Evolutionary conservation across 2,113 vertebrate genomes (phyloP).

Genomic region (Lichenostomus cassidix): DNA sequence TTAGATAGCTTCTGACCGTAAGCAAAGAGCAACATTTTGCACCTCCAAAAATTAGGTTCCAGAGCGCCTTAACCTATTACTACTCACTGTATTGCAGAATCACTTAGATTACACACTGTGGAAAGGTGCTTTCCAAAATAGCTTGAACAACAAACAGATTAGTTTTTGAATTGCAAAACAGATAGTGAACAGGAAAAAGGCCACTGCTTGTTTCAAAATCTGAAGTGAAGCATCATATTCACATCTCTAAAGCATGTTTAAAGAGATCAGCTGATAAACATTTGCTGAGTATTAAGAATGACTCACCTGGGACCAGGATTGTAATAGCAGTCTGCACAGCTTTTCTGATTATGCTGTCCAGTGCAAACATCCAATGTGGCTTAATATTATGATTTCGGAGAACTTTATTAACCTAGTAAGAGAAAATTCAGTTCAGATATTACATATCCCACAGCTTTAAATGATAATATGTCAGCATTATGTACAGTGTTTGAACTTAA

Average conservation of each 20-base stretch:
- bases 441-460: neutral
- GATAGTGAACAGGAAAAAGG: neutral
- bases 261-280: neutral
- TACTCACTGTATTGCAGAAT: neutral
- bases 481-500: neutral
- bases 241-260: neutral
- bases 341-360: slow-evolving; percentile 97
- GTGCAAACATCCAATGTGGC: slow-evolving; percentile 98
- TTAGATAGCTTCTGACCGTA: neutral
- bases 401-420: slow-evolving; percentile 93
- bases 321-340: slow-evolving; percentile 97
- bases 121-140: neutral
- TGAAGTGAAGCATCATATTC: neutral
- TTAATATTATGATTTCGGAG: slow-evolving; percentile 98
- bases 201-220: neutral
- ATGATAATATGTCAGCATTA: neutral
- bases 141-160: neutral
- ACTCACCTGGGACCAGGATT: slow-evolving; percentile 94
- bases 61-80: neutral
- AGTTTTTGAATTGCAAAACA: neutral
- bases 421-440: slow-evolving; percentile 8
- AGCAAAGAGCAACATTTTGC: neutral
- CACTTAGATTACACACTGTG: neutral
- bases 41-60: neutral
- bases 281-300: neutral